Conservation (phyloP, 2,797 vertebrate genomes). For the Benthosema pterotum region DNA sequence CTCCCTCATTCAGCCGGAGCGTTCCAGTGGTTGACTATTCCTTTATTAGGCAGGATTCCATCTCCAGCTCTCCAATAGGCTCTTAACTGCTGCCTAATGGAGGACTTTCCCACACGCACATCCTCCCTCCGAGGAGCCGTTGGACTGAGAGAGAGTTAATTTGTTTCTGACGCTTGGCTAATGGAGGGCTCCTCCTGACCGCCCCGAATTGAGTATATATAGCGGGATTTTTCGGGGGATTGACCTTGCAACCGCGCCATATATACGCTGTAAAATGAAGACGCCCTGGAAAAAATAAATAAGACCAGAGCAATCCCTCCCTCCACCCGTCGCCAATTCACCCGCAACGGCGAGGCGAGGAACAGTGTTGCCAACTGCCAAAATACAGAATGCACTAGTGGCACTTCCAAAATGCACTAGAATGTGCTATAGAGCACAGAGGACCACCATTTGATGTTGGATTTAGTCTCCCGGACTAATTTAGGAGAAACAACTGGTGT, state of each 20-base stretch:
- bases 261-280: constrained; percentile 61
- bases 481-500: too few species aligned
- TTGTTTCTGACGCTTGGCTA: constrained; percentile 83
- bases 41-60: constrained; percentile 82
- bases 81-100: constrained; percentile 82
- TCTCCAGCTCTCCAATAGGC: constrained; percentile 79
- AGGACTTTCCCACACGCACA: constrained; percentile 84
- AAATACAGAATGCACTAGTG: too few species aligned
- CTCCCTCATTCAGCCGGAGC: constrained; percentile 69
- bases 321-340: constrained; percentile 39
- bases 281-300: constrained; percentile 52
- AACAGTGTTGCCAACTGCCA: too few species aligned
- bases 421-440: too few species aligned
- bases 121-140: constrained; percentile 74
- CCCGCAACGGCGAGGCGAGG: constrained; percentile 20
- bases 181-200: constrained; percentile 73
- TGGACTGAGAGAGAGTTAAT: constrained; percentile 81
- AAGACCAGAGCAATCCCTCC: constrained; percentile 17
- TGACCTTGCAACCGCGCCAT: constrained; percentile 55
- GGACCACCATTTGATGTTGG: too few species aligned
- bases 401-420: too few species aligned
- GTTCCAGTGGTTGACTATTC: constrained; percentile 82
- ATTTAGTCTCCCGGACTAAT: too few species aligned
- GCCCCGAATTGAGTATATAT: constrained; percentile 66
- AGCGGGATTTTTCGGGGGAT: constrained; percentile 56